Evolutionary conservation across 2,113 vertebrate species (phyloP), one percentile per base, ranked within the genome.

Genomic region (Mionectes macconnelli): DNA sequence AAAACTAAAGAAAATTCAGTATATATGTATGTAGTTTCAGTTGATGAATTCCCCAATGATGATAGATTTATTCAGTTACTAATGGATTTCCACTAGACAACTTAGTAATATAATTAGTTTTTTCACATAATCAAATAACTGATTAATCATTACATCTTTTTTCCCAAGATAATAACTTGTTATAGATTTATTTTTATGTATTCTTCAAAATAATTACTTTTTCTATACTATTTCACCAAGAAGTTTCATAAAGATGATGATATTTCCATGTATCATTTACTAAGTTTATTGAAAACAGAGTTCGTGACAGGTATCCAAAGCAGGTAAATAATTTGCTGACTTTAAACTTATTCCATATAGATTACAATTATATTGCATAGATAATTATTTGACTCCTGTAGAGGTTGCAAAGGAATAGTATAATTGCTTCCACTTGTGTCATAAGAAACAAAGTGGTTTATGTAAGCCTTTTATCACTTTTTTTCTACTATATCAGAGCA

Each of bases 71-170:
- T 87, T 87, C 74, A 75, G 49, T 84, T 96, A 74, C 47, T 92
- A 94, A 95, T 95, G 33, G 62, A 30, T 87, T 90, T 96, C 50
- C n/a, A 89, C 73, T 87, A 89, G 77, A 87, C 15, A 86, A 78
- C 75, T 95, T 83, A 85, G 63, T 89, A 80, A 95, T 77, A 70
- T 77, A 96, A 96, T 97, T 96, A 92, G 39, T 63, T 52, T 91
- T 30, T 40, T 33, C 44, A 89, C 33, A 77, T 87, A 92, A 95
- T 93, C 85, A 95, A 93, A 92, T 89, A 91, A 89, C 45, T 83
- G 76, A 96, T 84, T 92, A 81, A 85, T 93, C 89, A 87, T 93
- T 81, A 27, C 14, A 86, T 40, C 12, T 37, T 87, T 89, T 94
- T 83, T 39, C 44, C 62, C 66, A 94, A 81, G 19, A 79, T 81